These are phyloP conservation scores for Sebastes ruberrimus DNA, from an alignment of 2,797 vertebrate genomes.

Conservation along the genomic window DNA sequence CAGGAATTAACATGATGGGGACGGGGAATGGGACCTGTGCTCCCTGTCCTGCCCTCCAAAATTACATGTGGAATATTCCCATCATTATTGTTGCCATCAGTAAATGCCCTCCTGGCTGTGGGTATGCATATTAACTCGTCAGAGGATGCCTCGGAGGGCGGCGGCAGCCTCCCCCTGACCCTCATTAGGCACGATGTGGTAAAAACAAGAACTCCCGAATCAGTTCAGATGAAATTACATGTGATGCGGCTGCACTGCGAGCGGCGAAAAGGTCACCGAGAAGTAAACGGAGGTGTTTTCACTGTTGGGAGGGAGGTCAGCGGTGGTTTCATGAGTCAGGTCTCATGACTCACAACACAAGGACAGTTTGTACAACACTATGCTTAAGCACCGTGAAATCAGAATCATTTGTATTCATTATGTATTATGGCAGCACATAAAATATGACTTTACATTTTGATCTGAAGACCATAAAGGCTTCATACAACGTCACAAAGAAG, in stretches of 20 bases:
- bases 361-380: neutral
- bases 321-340: neutral
- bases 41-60: conserved; percentile 1
- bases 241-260: neutral
- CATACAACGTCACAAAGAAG: neutral
- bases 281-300: conserved; percentile 1
- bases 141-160: conserved; percentile 24
- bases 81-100: conserved; percentile 38
- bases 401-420: neutral
- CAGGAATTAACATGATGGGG: neutral
- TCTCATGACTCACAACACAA: neutral
- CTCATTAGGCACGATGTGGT: conserved; percentile 30
- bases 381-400: neutral
- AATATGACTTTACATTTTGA: neutral
- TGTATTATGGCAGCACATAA: neutral
- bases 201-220: conserved; percentile 23
- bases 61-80: conserved; percentile 11
- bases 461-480: neutral
- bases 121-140: conserved; percentile 32
- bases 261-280: conserved; percentile 5
- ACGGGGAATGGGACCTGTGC: neutral
- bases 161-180: conserved; percentile 35
- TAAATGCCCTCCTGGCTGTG: conserved; percentile 4
- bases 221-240: conserved; percentile 11
- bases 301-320: neutral